Base-by-base conservation (phyloP, 2,113 vertebrate genomes). In the Hydropotes inermis region DNA sequence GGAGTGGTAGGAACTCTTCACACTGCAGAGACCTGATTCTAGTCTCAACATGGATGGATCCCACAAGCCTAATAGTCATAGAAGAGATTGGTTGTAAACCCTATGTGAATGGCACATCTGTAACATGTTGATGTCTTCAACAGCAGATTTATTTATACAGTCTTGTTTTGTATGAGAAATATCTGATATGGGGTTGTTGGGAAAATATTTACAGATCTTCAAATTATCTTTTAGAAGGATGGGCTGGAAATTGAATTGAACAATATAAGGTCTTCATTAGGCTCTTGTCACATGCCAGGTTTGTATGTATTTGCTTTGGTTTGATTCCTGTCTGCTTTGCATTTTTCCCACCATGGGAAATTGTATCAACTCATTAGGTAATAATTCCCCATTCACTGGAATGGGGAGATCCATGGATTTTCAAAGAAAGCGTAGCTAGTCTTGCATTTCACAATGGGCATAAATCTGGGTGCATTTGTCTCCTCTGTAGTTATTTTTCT, bases 121-220 rank as follows among this genome's bases (percentile, higher is more conserved):
- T 91, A 89, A 95, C 94, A 67, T 97, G 95, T 92, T 84, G 61
- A 97, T 96, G 74, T 94, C 95, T 98, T 97, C 91, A 97, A 96
- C 91, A 98, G 98, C 83, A 88, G 96, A 98, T 98, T 98, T 98
- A 98, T 98, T 96, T 96, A 94, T 85, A 89, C 74, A 98, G 54
- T 96, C 96, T 97, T 98, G 50, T 47, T 97, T 97, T 98, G 79
- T 60, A 61, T 91, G 94, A 97, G 84, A 97, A 90, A 97, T 96
- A 92, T 92, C 57, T 95, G 70, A 96, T 94, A 85, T 2, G 60
- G 55, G 87, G 52, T 81, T 98, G 98, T 98, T 98, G 98, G 91
- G 98, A 96, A 98, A 99, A 98, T 98, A 98, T 98, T 99, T 98
- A 98, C 94, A 45, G 39, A 97, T 83, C 57, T 96, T 60, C 76